Evolutionary conservation across 2,797 vertebrate species (phyloP).

Genomic region (Glossophaga mutica): DNA sequence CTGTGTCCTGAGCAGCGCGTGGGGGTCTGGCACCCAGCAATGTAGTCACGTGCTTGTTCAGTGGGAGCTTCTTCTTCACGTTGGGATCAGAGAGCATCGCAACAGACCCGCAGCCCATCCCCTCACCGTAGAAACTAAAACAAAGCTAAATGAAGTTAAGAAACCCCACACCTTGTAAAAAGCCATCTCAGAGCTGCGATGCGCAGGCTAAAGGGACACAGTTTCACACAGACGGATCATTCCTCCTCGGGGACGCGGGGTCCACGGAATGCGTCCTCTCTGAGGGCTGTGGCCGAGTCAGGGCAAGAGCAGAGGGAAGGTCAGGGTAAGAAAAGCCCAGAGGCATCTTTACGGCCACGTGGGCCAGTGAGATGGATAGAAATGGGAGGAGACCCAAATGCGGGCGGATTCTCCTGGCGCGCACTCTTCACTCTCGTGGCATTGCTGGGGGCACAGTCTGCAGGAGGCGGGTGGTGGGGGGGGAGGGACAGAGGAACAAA

Average conservation of each 20-base stretch:
- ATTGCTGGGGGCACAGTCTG: background rate
- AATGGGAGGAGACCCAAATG: background rate
- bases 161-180: background rate
- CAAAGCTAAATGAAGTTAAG: background rate
- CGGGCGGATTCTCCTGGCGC: background rate
- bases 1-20: background rate
- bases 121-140: background rate
- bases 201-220: background rate
- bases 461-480: background rate
- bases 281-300: background rate
- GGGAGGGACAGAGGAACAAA: background rate
- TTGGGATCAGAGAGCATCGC: background rate
- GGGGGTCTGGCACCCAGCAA: background rate
- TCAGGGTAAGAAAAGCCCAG: background rate
- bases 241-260: background rate
- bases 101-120: too few species aligned
- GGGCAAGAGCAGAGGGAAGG: background rate
- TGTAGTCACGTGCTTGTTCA: background rate
- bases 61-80: background rate
- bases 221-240: background rate
- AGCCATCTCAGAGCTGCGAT: background rate
- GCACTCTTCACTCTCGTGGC: background rate
- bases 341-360: background rate
- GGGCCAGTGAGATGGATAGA: background rate
- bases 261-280: background rate